phyloP scores from a whole-genome alignment of 2,113 vertebrate species.

The Verasper variegatus region DNA sequence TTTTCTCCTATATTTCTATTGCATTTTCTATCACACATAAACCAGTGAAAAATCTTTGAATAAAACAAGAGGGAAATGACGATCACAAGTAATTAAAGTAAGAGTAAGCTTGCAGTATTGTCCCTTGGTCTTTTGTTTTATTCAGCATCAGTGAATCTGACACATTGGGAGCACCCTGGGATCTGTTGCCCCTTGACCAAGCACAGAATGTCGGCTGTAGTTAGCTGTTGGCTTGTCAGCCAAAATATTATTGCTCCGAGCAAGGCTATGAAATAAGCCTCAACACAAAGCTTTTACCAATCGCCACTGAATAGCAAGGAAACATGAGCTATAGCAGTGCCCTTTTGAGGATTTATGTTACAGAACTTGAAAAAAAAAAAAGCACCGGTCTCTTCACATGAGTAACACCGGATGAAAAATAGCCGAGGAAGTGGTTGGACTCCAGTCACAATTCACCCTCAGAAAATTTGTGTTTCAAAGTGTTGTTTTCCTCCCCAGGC shows the following conservation, averaged over 20 bases:
- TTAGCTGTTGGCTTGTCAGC: conserved; percentile 58
- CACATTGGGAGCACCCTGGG: conserved; percentile 57
- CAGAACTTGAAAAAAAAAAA: not conserved
- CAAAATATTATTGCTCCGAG: conserved; percentile 56
- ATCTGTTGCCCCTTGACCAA: conserved; percentile 62
- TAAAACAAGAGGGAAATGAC: not conserved
- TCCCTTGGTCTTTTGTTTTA: conserved; percentile 41
- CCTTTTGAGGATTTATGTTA: conserved; percentile 1
- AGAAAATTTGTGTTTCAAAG: not conserved
- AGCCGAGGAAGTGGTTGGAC: not conserved
- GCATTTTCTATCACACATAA: not conserved
- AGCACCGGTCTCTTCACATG: not conserved
- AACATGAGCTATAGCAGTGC: not conserved
- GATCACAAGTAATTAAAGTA: conserved; percentile 20
- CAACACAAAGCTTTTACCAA: conserved; percentile 31
- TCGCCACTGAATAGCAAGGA: not conserved
- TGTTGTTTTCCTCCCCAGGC: conserved; percentile 74
- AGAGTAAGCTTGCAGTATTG: conserved; percentile 22
- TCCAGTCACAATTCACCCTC: not conserved
- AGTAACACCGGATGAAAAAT: not conserved
- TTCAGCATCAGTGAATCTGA: conserved; percentile 63
- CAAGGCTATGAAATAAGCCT: conserved; percentile 35
- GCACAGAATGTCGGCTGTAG: conserved; percentile 55
- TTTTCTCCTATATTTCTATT: not conserved
- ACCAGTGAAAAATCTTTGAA: not conserved